phyloP scores from a whole-genome alignment of 2,797 vertebrate species.

The Rhinatrema bivittatum region DNA sequence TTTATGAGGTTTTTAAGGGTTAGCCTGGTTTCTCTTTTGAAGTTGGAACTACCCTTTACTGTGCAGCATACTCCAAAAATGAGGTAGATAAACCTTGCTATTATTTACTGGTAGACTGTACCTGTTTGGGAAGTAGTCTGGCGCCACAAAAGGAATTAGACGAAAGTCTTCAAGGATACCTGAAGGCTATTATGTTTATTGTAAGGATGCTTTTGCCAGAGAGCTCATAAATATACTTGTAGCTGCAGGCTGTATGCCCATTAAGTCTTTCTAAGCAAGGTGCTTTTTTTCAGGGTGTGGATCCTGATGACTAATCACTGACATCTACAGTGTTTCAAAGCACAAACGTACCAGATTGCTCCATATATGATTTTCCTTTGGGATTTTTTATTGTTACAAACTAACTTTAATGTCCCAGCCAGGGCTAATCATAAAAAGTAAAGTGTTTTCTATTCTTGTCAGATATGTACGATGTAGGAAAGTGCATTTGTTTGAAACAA shows the following conservation, averaged over 20 bases:
- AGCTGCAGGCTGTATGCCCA: constrained; percentile 39
- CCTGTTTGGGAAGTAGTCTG: constrained; percentile 40
- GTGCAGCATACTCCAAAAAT: constrained; percentile 10
- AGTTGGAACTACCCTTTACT: too few species aligned
- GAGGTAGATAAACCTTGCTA: constrained; percentile 4
- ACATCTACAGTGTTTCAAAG: constrained; percentile 25
- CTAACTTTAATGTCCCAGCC: too few species aligned
- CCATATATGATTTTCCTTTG: too few species aligned
- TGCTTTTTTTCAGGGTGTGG: constrained; percentile 32
- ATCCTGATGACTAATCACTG: constrained; percentile 15
- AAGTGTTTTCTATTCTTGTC: too few species aligned
- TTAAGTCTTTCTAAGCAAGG: constrained; percentile 37
- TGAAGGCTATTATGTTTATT: constrained; percentile 50
- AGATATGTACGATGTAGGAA: too few species aligned
- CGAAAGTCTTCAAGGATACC: constrained; percentile 36
- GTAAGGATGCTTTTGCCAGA: constrained; percentile 51
- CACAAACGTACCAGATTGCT: constrained; percentile 10
- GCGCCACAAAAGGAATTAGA: constrained; percentile 50
- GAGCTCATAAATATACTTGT: constrained; percentile 45
- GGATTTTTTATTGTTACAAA: too few species aligned
- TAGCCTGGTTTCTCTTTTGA: too few species aligned
- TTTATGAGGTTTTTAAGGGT: too few species aligned
- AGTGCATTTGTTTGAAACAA: too few species aligned
- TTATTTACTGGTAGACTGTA: constrained; percentile 8
- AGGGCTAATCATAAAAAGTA: too few species aligned